Evolutionary conservation across 92 coral and sea anemone species (phyloP), one percentile per base, ranked within the genome.

Genomic region (Palythoa heliodiscus): DNA sequence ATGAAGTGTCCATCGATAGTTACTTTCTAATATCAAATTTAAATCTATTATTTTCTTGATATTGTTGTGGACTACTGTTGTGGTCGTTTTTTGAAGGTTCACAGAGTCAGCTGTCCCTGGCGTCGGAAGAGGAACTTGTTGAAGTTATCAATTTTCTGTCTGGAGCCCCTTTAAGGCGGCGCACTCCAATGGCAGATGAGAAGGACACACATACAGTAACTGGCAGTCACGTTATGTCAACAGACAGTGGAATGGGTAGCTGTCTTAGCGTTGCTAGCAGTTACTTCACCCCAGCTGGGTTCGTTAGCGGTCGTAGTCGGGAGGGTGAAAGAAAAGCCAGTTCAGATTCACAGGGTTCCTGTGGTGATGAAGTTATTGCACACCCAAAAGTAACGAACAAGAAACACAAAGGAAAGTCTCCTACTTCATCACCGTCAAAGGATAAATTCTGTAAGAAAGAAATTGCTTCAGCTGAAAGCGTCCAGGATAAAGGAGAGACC

Each of bases 111-210:
- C 83, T 96, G 82, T 96, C 99, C 3, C 89, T 96, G n/a, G 99
- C 99, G 11, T 96, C 99, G 6, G 98, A 96, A 89, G 93, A 95
- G 64, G 99, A 96, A 47, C 93, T 96, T 16, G 93, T 91, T 54
- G 99, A 96, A 55, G 99, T 96, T 7, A 96, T 96, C 74, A 96
- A 96, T 87, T 96, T 96, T 79, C 97, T 96, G 0, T 96, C 99
- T 24, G 99, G 99, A 20, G 91, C 98, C 8, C 98, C 98, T 11
- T 81, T 89, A 25, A 91, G 90, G 73, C 89, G 71, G 5, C 91
- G 93, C 53, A 85, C 79, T 5, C 73, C 87, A 3, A 84, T 82
- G 66, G 86, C 88, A 17, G 92, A 88, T 24, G 95, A 92, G 63
- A 68, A 78, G 64, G 88, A 88, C 87, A 73, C 93, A n/a, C 93